Evolutionary conservation across 2,797 vertebrate genomes (phyloP).

Genomic region (Orientallactaga sibirica): DNA sequence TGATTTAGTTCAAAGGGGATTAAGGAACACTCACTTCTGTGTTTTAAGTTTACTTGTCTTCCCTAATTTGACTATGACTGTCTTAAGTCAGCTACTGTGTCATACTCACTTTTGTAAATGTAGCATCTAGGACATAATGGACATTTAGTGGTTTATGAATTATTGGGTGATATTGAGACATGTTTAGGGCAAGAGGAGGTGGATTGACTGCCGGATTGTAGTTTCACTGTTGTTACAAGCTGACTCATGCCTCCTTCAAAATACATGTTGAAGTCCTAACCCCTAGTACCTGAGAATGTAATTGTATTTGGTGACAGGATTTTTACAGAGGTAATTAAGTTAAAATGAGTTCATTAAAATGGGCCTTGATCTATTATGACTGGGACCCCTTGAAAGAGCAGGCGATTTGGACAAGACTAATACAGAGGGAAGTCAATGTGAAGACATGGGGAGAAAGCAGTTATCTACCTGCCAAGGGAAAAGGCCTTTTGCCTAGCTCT

Average conservation of each 20-base stretch:
- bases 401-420: background rate
- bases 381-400: background rate
- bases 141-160: slow-evolving; percentile 40
- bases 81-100: slow-evolving; percentile 6
- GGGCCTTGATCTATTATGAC: background rate
- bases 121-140: slow-evolving; percentile 13
- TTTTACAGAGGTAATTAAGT: slow-evolving; percentile 52
- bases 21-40: slow-evolving; percentile 37
- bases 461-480: background rate
- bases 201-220: slow-evolving; percentile 8
- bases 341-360: slow-evolving; percentile 45
- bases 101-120: slow-evolving; percentile 61
- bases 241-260: background rate
- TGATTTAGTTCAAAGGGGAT: slow-evolving; percentile 58
- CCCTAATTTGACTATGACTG: slow-evolving; percentile 12
- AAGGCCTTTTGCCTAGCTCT: background rate
- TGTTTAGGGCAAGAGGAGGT: slow-evolving; percentile 16
- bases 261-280: slow-evolving; percentile 16
- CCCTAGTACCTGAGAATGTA: slow-evolving; percentile 12
- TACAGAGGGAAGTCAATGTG: background rate
- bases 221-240: background rate
- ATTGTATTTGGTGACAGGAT: slow-evolving; percentile 22
- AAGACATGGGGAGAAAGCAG: background rate
- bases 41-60: slow-evolving; percentile 63
- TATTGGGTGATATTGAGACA: slow-evolving; percentile 44